These are phyloP conservation scores for Porites lutea DNA, from an alignment of 64 coral and sea anemone genomes.

Conservation along the genomic window DNA sequence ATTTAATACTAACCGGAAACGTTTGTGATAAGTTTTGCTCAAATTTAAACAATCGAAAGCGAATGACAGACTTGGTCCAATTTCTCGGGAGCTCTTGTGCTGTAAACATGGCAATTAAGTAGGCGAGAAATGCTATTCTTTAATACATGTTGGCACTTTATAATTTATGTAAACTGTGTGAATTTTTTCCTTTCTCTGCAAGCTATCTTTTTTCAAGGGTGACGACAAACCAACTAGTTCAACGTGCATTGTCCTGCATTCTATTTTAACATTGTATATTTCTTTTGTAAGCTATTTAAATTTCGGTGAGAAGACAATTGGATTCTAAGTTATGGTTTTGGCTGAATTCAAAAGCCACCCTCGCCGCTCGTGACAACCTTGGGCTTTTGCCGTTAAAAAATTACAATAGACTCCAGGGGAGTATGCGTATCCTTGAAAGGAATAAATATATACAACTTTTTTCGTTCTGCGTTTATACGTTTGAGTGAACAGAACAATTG, in stretches of 20 bases:
- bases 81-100: too few species aligned
- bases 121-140: background rate
- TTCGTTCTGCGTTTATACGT: background rate
- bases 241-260: too few species aligned
- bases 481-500: background rate
- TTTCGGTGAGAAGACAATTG: background rate
- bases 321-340: background rate
- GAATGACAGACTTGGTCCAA: background rate
- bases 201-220: background rate
- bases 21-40: background rate
- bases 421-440: background rate
- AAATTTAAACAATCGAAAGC: background rate
- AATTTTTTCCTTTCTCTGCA: background rate
- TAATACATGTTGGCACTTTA: slow-evolving; percentile 3
- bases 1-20: background rate
- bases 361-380: background rate
- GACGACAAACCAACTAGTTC: too few species aligned
- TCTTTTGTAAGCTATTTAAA: background rate
- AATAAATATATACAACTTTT: background rate
- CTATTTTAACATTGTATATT: background rate
- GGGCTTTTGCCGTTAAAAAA: slow-evolving; percentile 8
- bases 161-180: slow-evolving; percentile 3
- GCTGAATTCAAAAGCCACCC: slow-evolving; percentile 44
- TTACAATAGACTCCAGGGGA: slow-evolving; percentile 2
- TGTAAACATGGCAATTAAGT: background rate